phyloP scores from a whole-genome alignment of 2,888 invertebrate genomes.

The Colostygia pectinataria region DNA sequence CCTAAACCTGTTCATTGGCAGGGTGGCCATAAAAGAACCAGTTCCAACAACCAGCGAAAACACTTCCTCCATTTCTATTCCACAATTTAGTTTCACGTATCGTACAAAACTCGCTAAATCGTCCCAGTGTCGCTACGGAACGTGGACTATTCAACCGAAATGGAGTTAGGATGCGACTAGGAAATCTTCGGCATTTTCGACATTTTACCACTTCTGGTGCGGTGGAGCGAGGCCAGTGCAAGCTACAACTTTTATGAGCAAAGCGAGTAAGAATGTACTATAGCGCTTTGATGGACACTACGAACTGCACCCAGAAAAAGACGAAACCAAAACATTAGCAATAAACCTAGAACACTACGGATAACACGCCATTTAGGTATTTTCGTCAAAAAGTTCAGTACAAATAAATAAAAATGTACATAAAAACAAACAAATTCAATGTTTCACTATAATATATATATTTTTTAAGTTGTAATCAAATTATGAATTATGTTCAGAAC shows the following conservation, averaged over 20 bases:
- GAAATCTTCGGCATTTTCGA: conserved; percentile 47
- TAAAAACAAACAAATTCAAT: no score
- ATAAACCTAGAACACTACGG: no score
- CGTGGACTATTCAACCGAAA: conserved; percentile 31
- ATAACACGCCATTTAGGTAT: no score
- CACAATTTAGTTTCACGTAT: conserved; percentile 14
- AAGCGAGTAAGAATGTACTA: not conserved
- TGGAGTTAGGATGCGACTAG: conserved; percentile 33
- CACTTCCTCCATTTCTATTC: conserved; percentile 1
- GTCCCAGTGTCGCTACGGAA: conserved; percentile 17
- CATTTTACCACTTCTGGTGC: conserved; percentile 43
- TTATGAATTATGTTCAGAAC: no score
- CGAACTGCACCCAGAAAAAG: no score
- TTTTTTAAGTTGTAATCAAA: no score
- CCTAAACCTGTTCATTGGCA: no score
- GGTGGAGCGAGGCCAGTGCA: conserved; percentile 43
- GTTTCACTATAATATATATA: no score
- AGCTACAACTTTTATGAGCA: conserved; percentile 68
- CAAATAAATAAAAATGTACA: no score
- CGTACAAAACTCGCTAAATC: conserved; percentile 23
- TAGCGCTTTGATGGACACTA: not conserved
- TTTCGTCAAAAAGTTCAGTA: no score
- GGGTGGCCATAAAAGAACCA: not conserved
- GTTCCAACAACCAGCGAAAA: not conserved
- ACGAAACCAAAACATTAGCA: no score